Evolutionary conservation across 2,113 vertebrate genomes (phyloP), one percentile per base, ranked within the genome.

Genomic region (Charina bottae): DNA sequence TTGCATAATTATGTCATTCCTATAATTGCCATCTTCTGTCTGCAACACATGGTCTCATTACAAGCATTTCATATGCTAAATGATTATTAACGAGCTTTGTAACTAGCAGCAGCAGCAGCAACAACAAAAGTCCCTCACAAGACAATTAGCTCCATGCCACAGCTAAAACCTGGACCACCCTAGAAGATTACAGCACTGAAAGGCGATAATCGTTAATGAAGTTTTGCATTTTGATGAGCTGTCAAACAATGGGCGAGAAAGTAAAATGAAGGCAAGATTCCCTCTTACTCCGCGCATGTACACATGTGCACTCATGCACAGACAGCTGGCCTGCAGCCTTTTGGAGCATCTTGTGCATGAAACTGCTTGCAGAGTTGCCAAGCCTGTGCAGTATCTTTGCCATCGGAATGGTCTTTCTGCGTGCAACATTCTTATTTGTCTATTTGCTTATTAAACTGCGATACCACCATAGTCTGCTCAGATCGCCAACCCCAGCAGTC

Each of bases 41-140:
- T 96, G 96, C 95, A 92, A 93, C 96, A 42, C 96, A 96, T 96
- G 95, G 96, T 95, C 96, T 95, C 62, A 37, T 97, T 96, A 96
- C 95, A 95, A 92, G 95, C 95, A 95, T 96, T 96, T 96, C 96
- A 97, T 96, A 96, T 95, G 96, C 96, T 97, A 96, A 96, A 96
- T 91, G 87, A 91, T 96, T 97, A 96, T 97, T 97, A 97, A 97
- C 90, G 96, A 96, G 96, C 94, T 92, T 96, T 94, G 95, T 93
- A 94, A 96, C 94, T 90, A 94, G 93, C 1, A 2, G 90, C 2
- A 58, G 89, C 93, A 94, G 93, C 95, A 94, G 92, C 94, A 93
- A 37, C 89, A 93, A 85, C 56, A 95, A 93, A 94, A 94, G 96
- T 91, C 96, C 94, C 93, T 90, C 91, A 89, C 93, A 93, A 95